Percentiles rank a stretch among this genome's conserved stretches.
These are phyloP conservation scores for Nipponia nippon DNA, from an alignment of 2,113 vertebrate genomes.

Conservation along the genomic window DNA sequence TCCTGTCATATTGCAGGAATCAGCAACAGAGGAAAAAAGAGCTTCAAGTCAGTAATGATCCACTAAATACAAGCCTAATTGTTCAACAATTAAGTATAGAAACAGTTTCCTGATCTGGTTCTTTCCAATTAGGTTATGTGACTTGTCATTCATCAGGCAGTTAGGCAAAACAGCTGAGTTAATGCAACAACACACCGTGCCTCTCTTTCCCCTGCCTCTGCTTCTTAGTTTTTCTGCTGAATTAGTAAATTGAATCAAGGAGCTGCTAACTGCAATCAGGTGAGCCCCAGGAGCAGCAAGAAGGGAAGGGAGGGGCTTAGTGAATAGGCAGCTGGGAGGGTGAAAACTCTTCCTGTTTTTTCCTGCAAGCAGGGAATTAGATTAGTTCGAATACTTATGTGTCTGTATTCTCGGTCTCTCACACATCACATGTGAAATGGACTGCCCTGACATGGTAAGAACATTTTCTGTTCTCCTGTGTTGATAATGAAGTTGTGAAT, in stretches of 20 bases:
- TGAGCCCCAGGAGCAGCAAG: neutral
- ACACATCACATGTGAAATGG: neutral
- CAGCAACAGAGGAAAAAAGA: neutral
- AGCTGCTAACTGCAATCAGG: neutral
- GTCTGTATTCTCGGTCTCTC: rapidly evolving
- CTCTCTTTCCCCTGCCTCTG: neutral
- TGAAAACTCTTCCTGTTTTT: neutral
- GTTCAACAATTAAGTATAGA: neutral
- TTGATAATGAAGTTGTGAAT: neutral
- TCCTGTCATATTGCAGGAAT: neutral
- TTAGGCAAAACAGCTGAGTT: neutral
- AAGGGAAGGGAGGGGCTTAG: neutral
- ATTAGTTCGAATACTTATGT: rapidly evolving
- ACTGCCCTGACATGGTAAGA: rapidly evolving
- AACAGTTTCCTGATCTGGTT: neutral
- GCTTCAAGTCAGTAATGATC: neutral
- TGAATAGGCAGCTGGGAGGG: neutral
- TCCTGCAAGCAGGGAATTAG: neutral
- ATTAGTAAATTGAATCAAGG: neutral
- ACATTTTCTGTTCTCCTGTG: rapidly evolving
- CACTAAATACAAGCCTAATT: neutral
- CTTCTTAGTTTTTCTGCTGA: neutral
- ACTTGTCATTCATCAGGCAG: neutral
- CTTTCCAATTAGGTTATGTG: neutral
- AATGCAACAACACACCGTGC: rapidly evolving